These are phyloP conservation scores for Cephus nigrinus DNA, from an alignment of 2,888 invertebrate species.

Conservation along the genomic window DNA sequence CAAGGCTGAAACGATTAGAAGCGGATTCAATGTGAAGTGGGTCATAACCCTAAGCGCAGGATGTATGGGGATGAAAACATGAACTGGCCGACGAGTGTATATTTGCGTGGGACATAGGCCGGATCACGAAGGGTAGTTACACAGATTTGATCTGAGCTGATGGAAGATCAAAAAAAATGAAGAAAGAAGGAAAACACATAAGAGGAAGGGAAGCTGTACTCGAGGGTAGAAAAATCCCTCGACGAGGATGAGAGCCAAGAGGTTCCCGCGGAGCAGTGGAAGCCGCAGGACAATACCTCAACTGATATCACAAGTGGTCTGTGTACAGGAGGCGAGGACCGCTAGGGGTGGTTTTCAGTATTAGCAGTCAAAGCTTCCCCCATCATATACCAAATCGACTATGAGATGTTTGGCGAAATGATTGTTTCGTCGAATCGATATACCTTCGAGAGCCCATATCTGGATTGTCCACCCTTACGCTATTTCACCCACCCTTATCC, in stretches of 20 bases:
- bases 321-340: neutral
- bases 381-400: conserved; percentile 30
- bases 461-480: neutral
- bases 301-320: conserved; percentile 30
- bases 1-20: neutral
- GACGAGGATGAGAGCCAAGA: conserved; percentile 34
- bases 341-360: neutral
- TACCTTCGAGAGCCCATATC: neutral
- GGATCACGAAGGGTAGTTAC: neutral
- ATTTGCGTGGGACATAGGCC: neutral
- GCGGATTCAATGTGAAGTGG: neutral
- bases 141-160: neutral
- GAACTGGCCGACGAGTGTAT: neutral
- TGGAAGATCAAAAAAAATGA: neutral
- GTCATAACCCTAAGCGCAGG: neutral
- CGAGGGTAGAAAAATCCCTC: conserved; percentile 29
- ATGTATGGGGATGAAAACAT: neutral
- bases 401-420: conserved; percentile 53
- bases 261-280: conserved; percentile 41
- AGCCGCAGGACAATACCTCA: conserved; percentile 39
- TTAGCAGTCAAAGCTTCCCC: conserved; percentile 3
- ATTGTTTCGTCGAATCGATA: conserved; percentile 40
- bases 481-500: neutral
- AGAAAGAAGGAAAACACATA: conserved; percentile 24
- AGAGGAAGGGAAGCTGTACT: conserved; percentile 20